Conservation (phyloP, 2,888 invertebrate species). For the Heliconius ismenius region DNA sequence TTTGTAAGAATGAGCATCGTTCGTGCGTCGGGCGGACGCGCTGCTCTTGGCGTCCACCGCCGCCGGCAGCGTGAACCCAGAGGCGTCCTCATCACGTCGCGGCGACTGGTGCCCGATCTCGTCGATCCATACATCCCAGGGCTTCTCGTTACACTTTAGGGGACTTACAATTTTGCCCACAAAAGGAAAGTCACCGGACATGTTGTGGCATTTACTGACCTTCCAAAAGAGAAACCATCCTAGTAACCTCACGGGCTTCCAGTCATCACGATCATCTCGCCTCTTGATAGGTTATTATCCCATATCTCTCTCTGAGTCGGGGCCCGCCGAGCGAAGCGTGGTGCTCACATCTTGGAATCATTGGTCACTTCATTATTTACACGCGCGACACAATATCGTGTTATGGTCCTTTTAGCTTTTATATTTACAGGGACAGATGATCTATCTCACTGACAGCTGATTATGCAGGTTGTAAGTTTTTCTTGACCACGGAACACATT, state of each 20-base stretch:
- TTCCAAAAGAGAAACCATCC: constrained; percentile 56
- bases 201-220: constrained; percentile 63
- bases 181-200: constrained; percentile 75
- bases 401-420: constrained; percentile 79
- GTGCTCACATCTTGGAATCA: constrained; percentile 69
- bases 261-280: constrained; percentile 71
- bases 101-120: constrained; percentile 78
- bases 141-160: constrained; percentile 76
- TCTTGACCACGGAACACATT: constrained; percentile 77
- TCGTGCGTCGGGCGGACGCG: constrained; percentile 58
- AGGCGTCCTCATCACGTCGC: constrained; percentile 66
- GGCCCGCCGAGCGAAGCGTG: constrained; percentile 58
- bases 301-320: constrained; percentile 66
- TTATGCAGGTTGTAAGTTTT: constrained; percentile 82
- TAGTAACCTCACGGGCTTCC: constrained; percentile 68
- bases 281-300: constrained; percentile 80
- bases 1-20: constrained; percentile 65
- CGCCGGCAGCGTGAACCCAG: constrained; percentile 62
- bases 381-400: constrained; percentile 64
- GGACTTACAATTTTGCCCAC: constrained; percentile 74
- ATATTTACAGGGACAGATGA: constrained; percentile 83
- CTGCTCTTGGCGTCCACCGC: constrained; percentile 62
- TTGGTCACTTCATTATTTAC: constrained; percentile 71
- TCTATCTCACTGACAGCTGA: constrained; percentile 82
- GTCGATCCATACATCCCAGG: constrained; percentile 78